phyloP scores from a whole-genome alignment of 1,140 invertebrate species.

The Sipha flava region DNA sequence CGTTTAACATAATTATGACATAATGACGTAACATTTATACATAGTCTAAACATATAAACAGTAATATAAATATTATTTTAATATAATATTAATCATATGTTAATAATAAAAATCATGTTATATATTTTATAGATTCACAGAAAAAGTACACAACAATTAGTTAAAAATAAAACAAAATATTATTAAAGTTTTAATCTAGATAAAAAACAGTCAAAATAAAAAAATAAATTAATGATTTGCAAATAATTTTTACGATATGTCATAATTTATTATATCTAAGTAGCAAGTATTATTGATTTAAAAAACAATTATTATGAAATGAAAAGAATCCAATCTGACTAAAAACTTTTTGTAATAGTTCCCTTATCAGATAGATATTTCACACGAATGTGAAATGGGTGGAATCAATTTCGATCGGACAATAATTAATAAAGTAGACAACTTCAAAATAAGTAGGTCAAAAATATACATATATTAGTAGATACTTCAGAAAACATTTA shows the following conservation, averaged over 20 bases:
- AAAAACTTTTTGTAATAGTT: background rate
- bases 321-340: background rate
- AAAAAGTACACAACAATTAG: background rate
- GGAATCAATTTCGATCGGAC: background rate
- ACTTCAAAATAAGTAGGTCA: background rate
- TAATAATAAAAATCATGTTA: background rate
- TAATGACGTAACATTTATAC: background rate
- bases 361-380: background rate
- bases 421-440: background rate
- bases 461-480: background rate
- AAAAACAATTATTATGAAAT: background rate
- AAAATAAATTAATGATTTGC: too few species aligned
- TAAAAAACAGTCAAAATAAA: background rate
- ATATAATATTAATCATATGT: background rate
- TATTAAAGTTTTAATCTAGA: background rate
- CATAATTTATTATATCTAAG: too few species aligned
- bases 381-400: background rate
- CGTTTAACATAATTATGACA: conserved; percentile 6
- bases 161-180: too few species aligned
- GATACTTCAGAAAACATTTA: background rate
- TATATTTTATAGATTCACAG: background rate
- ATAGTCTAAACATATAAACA: background rate
- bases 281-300: too few species aligned
- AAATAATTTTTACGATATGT: too few species aligned
- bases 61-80: background rate